Evolutionary conservation across 2,113 vertebrate genomes (phyloP), one percentile per base, ranked within the genome.

Genomic region (Collichthys lucidus): DNA sequence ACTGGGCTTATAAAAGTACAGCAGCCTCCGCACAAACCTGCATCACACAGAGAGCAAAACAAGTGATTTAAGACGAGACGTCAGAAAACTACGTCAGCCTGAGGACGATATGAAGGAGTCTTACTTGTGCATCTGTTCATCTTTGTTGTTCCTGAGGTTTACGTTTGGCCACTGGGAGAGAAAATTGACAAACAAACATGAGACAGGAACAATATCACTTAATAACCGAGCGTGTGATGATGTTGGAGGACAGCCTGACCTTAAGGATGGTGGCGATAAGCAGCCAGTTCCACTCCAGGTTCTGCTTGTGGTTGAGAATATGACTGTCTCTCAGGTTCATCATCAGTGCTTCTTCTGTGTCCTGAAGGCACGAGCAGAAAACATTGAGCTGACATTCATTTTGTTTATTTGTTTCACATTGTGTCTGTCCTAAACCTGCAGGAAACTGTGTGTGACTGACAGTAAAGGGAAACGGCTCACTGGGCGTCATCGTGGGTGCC

Each of bases 271-370:
- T 98, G 80, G 96, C 96, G 75, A 99, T 97, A 11, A 99, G 96
- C 93, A 98, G 93, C 98, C 98, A 99, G 89, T 99, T 98, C 98
- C 98, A 99, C 19, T 98, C 96, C 80, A 99, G 95, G 93, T 99
- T 99, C 85, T 98, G 97, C 91, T 99, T 99, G 94, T 99, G 98
- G 93, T 97, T 96, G 75, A 99, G 97, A 84, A 99, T 97, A 56
- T 98, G 97, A 90, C 97, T 98, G 85, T 99, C 98, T 92, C 96
- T 94, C 82, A 99, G 96, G 88, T 98, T 99, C 93, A 96, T 95
- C 94, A 97, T 93, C 87, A 99, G 95, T 59, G 98, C 97, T 88
- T 99, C 98, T 76, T 99, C 98, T 76, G 97, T 97, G 93, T 99
- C 98, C 98, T 99, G 89, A 55, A 81, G 35, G 35, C 56, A 75